A percentile compares a stretch with the other conserved stretches of the same genome.
These are phyloP conservation scores for Hoplodrina blanda DNA, from an alignment of 2,888 invertebrate species.

Conservation along the genomic window DNA sequence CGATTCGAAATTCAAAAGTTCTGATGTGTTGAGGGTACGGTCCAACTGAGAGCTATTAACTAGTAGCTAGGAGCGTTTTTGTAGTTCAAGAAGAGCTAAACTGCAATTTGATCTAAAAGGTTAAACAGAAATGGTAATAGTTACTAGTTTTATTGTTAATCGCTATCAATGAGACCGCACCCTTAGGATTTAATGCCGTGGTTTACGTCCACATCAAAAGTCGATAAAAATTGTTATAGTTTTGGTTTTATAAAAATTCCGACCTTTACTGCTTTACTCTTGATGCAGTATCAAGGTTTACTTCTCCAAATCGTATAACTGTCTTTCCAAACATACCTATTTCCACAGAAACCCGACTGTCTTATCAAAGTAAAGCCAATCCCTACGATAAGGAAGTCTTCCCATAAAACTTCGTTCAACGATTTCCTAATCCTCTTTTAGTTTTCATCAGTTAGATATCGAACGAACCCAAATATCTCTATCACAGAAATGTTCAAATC, in stretches of 20 bases:
- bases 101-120: no score
- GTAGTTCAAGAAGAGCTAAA: no score
- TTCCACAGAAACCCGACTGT: neutral
- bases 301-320: neutral
- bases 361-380: constrained; percentile 1
- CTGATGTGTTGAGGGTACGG: constrained; percentile 4
- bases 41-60: no score
- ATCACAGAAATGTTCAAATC: neutral
- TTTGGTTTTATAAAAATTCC: neutral
- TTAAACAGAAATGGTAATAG: no score
- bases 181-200: neutral
- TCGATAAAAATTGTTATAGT: neutral
- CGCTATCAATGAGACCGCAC: no score
- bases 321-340: neutral
- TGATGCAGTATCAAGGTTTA: neutral
- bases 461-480: neutral
- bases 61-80: no score
- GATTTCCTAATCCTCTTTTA: constrained; percentile 7
- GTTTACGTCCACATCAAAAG: neutral
- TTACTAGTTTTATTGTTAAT: no score
- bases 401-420: constrained; percentile 25
- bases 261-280: neutral
- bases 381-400: neutral
- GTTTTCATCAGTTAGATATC: constrained; percentile 27
- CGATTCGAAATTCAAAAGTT: constrained; percentile 30